phyloP scores from a whole-genome alignment of 1,140 invertebrate species.

The Diabrotica undecimpunctata region DNA sequence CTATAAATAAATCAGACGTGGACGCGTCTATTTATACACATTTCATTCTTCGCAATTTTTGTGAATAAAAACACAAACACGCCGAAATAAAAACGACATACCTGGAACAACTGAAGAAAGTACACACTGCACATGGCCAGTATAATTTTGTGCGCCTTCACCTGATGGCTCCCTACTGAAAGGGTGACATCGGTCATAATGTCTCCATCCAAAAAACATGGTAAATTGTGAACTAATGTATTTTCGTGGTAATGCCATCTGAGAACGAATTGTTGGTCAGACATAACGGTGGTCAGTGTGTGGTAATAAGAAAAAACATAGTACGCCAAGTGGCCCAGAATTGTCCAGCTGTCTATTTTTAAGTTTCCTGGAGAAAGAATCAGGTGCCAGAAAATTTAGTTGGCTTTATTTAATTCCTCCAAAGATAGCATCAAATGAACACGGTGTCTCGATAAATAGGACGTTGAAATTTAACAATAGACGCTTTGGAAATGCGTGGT shows the following conservation, averaged over 20 bases:
- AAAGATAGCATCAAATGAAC: constrained; percentile 24
- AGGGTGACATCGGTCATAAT: constrained; percentile 87
- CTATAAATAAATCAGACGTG: background rate
- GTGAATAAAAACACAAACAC: background rate
- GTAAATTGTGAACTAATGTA: constrained; percentile 78
- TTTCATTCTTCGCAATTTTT: background rate
- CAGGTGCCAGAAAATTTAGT: constrained; percentile 44
- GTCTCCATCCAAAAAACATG: constrained; percentile 76
- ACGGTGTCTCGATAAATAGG: constrained; percentile 8
- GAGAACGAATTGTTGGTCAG: constrained; percentile 68
- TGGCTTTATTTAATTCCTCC: constrained; percentile 24
- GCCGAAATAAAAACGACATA: constrained; percentile 34
- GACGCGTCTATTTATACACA: background rate
- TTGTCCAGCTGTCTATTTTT: constrained; percentile 46
- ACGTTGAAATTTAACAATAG: constrained; percentile 9
- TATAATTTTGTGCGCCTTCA: constrained; percentile 83
- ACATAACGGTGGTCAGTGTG: constrained; percentile 35
- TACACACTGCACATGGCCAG: constrained; percentile 89
- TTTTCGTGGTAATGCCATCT: constrained; percentile 76
- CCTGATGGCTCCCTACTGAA: constrained; percentile 70
- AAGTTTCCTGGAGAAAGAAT: constrained; percentile 43
- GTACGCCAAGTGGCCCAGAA: constrained; percentile 34
- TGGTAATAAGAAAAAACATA: constrained; percentile 37
- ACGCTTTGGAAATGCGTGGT: background rate
- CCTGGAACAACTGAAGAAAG: constrained; percentile 86